These are phyloP conservation scores for Limnothrissa miodon DNA, from an alignment of 2,113 vertebrate genomes.

Conservation along the genomic window DNA sequence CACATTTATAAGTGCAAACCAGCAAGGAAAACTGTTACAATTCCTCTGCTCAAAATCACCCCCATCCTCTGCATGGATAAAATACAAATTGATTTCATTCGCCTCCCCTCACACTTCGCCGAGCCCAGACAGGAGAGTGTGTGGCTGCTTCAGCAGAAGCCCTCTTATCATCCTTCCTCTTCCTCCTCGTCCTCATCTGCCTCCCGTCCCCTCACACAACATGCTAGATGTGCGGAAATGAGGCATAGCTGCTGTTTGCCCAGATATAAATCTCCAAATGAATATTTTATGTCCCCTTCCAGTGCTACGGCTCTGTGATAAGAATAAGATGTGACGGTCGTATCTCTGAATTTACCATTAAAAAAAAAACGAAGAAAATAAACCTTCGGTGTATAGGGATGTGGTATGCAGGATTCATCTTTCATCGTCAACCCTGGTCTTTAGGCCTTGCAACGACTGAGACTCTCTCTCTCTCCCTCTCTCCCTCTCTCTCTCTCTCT, in stretches of 20 bases:
- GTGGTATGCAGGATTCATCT: not conserved
- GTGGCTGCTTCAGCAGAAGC: not conserved
- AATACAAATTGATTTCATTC: not conserved
- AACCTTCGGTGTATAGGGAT: not conserved
- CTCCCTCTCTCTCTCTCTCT: too few relatives aligned
- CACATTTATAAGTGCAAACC: too few relatives aligned
- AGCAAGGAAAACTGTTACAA: too few relatives aligned
- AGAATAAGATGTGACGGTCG: not conserved
- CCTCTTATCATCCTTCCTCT: not conserved
- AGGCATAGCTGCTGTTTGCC: not conserved
- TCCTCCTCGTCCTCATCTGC: not conserved
- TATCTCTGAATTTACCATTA: not conserved
- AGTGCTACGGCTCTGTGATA: not conserved
- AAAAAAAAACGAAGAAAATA: not conserved
- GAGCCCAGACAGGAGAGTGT: not conserved
- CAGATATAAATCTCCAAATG: conserved; percentile 8
- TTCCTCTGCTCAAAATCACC: not conserved
- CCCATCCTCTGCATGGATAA: not conserved
- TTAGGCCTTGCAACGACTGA: not conserved
- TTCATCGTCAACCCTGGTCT: not conserved
- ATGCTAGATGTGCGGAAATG: not conserved
- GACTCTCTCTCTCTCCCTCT: not conserved
- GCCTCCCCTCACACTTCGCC: not conserved
- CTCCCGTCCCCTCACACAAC: not conserved
- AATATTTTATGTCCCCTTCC: not conserved